Percentiles rank a stretch among this genome's conserved stretches.
These are phyloP conservation scores for Nymphalis io DNA, from an alignment of 1,140 invertebrate species.

Conservation along the genomic window DNA sequence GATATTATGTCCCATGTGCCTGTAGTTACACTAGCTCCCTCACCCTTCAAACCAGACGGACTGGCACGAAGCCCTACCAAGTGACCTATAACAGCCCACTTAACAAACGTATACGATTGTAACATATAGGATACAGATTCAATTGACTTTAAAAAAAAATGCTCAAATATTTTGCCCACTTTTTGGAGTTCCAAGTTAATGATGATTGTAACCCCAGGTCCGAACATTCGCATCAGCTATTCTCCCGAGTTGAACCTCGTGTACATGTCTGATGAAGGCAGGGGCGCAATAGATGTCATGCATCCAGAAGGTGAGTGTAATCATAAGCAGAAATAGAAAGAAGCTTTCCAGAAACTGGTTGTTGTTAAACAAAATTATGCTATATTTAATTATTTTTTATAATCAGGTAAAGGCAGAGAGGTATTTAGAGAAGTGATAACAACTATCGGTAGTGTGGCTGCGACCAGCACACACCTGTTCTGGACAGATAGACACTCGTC, in stretches of 20 bases:
- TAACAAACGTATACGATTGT: too few relatives aligned
- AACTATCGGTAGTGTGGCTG: constrained; percentile 79
- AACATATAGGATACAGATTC: too few relatives aligned
- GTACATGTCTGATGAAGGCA: constrained; percentile 81
- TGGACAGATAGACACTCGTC: constrained; percentile 81
- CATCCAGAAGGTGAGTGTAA: constrained; percentile 76
- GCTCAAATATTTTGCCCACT: too few relatives aligned
- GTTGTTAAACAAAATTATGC: too few relatives aligned
- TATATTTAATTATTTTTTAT: constrained; percentile 18
- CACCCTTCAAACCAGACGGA: too few relatives aligned
- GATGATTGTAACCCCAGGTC: constrained; percentile 62
- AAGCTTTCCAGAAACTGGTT: too few relatives aligned
- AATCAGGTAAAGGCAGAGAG: constrained; percentile 59
- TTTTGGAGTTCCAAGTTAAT: not conserved
- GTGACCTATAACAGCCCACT: too few relatives aligned
- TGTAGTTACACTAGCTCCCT: too few relatives aligned
- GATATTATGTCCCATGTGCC: too few relatives aligned
- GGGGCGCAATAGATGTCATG: constrained; percentile 80
- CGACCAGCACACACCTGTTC: constrained; percentile 82
- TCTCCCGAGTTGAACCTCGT: constrained; percentile 76
- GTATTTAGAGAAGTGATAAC: constrained; percentile 65
- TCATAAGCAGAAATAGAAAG: too few relatives aligned
- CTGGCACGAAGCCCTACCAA: too few relatives aligned
- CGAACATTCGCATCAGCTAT: constrained; percentile 79
- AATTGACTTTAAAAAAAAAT: too few relatives aligned